Base-by-base conservation (phyloP, 2,797 vertebrate species). In the Sylvia borin region DNA sequence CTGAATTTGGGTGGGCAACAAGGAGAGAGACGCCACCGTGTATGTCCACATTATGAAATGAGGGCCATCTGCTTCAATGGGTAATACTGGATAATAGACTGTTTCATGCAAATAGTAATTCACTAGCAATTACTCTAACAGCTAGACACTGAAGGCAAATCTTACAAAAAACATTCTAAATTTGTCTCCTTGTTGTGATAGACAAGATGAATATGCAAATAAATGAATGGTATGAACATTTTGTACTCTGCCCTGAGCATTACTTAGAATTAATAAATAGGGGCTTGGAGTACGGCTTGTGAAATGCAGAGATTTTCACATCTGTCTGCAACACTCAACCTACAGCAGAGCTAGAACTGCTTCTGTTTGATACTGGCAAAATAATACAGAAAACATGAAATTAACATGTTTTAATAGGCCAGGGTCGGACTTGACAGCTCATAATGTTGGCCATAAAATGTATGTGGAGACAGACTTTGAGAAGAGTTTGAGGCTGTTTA, bases 171-270 rank as follows among this genome's bases (percentile, higher is more conserved):
- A 7, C 16, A 16, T 75, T 95, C 79, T 86, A 76, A 88, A 88
- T 95, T 91, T 92, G 51, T 85, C 71, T 90, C 76, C 67, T 82
- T 90, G 85, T 92, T 93, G 83, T 93, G 88, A 88, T 82, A 92
- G 84, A 79, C 36, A 3, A 72, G 60, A 76, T 86, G 73, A 94
- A 94, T 95, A 90, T 85, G 85, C 73, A 93, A 70, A 82, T 78
- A 86, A 81, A 72, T 60, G 55, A 84, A 81, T 61, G n/a, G 21
- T 85, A 79, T 86, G 90, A 95, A 60, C 89, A 76, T 92, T 94
- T 81, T 73, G 15, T 92, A 21, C 73, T 93, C 55, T 58, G 58
- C 94, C 83, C 74, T 64, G 2, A 55, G 60, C 66, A 86, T 38
- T 55, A 64, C 57, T 70, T 72, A 73, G 84, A 92, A 84, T 70